Evolutionary conservation across 2,888 invertebrate species (phyloP).

Genomic region (Tachina fera): DNA sequence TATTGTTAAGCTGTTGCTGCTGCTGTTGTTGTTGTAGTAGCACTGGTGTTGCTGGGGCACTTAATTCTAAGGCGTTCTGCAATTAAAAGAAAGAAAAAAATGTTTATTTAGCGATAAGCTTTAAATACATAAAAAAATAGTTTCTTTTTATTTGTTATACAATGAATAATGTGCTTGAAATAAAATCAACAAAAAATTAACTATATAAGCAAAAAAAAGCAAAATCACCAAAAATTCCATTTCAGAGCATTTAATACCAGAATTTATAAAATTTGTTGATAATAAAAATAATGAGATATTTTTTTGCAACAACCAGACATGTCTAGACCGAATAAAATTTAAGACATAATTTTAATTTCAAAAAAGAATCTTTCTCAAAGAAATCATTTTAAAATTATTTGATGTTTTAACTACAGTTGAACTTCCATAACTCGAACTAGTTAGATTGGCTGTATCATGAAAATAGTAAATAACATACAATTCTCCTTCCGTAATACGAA

Average conservation of each 20-base stretch:
- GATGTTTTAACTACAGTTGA: too few species aligned
- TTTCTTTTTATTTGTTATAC: slow-evolving; percentile 12
- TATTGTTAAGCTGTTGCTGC: slow-evolving; percentile 79
- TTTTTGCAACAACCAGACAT: slow-evolving; percentile 1
- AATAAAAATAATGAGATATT: neutral
- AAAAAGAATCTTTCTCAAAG: neutral
- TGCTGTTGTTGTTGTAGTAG: slow-evolving; percentile 87
- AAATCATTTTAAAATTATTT: too few species aligned
- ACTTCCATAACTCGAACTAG: too few species aligned
- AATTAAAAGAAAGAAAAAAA: slow-evolving; percentile 78
- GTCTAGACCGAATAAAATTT: slow-evolving; percentile 10
- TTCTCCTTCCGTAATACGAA: too few species aligned
- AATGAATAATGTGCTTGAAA: neutral
- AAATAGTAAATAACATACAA: too few species aligned
- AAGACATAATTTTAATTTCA: neutral
- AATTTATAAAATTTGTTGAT: neutral
- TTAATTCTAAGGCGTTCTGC: slow-evolving; percentile 95
- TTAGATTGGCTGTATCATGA: too few species aligned
- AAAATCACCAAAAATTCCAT: slow-evolving; percentile 41
- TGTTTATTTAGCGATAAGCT: slow-evolving; percentile 47
- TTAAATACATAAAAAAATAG: slow-evolving; percentile 4
- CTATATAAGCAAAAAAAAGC: slow-evolving; percentile 7
- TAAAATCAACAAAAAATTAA: slow-evolving; percentile 20
- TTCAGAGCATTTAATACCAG: neutral
- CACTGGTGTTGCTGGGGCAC: slow-evolving; percentile 94